Conservation (phyloP, 2,888 invertebrate species). For the Morpho deidamia region DNA sequence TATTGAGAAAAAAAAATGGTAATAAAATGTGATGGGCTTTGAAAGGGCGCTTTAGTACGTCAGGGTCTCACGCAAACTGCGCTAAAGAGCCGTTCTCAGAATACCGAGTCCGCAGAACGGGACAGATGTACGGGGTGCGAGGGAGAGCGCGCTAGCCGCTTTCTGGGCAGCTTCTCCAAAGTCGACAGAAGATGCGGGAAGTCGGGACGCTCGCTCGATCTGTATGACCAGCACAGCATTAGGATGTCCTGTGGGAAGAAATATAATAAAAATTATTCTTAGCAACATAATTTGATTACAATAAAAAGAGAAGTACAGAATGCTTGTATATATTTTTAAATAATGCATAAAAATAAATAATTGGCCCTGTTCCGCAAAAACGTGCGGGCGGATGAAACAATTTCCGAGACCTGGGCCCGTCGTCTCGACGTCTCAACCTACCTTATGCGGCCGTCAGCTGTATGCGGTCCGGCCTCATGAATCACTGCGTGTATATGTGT, state of each 20-base stretch:
- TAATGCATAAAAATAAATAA: no score
- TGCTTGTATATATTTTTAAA: no score
- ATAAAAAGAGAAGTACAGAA: not conserved
- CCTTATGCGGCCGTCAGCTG: no score
- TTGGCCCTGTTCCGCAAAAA: no score
- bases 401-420: no score
- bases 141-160: constrained; percentile 96
- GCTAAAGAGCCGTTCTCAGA: constrained; percentile 26
- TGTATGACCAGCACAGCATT: constrained; percentile 97
- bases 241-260: constrained; percentile 89
- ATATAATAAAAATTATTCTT: constrained; percentile 15
- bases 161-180: constrained; percentile 95
- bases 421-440: no score
- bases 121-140: constrained; percentile 98
- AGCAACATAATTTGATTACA: not conserved
- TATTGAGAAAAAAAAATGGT: no score
- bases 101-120: constrained; percentile 92
- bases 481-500: no score
- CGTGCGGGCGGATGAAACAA: no score
- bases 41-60: not conserved
- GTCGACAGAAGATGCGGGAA: constrained; percentile 91
- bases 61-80: constrained; percentile 31
- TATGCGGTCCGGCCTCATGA: no score
- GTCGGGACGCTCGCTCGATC: constrained; percentile 90
- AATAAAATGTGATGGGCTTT: not conserved